Evolutionary conservation across 2,888 invertebrate species (phyloP).

Genomic region (Nomada flava): DNA sequence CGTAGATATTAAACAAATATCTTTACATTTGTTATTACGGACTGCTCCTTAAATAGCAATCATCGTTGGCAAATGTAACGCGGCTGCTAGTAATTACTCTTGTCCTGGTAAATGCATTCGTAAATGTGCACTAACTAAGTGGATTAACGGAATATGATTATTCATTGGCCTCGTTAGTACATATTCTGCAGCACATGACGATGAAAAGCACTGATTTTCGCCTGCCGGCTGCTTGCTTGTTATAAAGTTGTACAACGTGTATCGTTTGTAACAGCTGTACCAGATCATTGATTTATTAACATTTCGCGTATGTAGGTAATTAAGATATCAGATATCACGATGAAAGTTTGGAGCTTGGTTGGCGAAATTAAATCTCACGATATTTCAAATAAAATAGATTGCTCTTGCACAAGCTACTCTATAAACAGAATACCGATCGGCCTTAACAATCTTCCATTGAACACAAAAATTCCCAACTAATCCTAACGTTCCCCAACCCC

Average conservation of each 20-base stretch:
- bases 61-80: neutral
- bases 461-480: too few species aligned
- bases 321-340: neutral
- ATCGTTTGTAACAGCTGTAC: slow-evolving; percentile 4
- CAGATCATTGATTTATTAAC: slow-evolving; percentile 28
- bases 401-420: too few species aligned
- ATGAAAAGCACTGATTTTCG: slow-evolving; percentile 24
- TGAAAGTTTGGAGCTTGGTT: neutral
- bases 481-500: too few species aligned
- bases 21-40: neutral
- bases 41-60: slow-evolving; percentile 17
- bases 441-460: too few species aligned
- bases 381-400: too few species aligned
- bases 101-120: slow-evolving; percentile 8
- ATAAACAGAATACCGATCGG: too few species aligned
- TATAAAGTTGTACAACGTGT: slow-evolving; percentile 34
- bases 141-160: slow-evolving; percentile 29
- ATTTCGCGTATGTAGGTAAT: neutral
- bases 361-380: too few species aligned
- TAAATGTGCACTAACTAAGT: slow-evolving; percentile 7
- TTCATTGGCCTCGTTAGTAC: slow-evolving; percentile 49
- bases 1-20: neutral
- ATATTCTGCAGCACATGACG: slow-evolving; percentile 25
- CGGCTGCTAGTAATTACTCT: slow-evolving; percentile 34
- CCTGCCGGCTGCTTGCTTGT: slow-evolving; percentile 3